These are phyloP conservation scores for Planococcus citri DNA, from an alignment of 1,140 invertebrate genomes.

Conservation along the genomic window DNA sequence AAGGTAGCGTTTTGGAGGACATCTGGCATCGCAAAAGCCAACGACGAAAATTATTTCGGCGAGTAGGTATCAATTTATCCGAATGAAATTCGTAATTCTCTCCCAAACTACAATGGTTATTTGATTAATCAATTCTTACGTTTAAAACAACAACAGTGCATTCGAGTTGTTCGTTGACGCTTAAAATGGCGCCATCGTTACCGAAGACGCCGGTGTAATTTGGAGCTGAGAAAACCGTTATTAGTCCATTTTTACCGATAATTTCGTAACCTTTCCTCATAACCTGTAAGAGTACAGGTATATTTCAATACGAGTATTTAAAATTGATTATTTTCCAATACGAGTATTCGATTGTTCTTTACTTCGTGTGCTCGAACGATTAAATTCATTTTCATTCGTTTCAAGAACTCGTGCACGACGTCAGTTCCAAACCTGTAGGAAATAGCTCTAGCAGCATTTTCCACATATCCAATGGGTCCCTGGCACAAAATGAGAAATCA, in stretches of 20 bases:
- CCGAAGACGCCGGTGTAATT: constrained; percentile 4
- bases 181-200: background rate
- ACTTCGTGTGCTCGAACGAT: constrained; percentile 85
- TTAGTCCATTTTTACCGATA: background rate
- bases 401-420: constrained; percentile 71
- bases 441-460: constrained; percentile 70
- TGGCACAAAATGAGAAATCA: no score
- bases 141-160: background rate
- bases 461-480: constrained; percentile 51
- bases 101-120: no score
- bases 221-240: constrained; percentile 5
- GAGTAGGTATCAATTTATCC: no score
- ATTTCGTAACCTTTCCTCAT: constrained; percentile 6
- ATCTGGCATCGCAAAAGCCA: no score
- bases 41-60: no score
- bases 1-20: no score
- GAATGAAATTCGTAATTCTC: no score
- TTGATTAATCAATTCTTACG: no score
- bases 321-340: no score
- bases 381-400: constrained; percentile 71
- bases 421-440: constrained; percentile 76
- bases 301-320: no score
- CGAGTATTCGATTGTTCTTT: no score
- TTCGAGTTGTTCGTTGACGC: background rate
- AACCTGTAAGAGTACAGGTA: background rate